Base-by-base conservation (phyloP, 2,113 vertebrate genomes). In the Astatoreochromis straeleni region DNA sequence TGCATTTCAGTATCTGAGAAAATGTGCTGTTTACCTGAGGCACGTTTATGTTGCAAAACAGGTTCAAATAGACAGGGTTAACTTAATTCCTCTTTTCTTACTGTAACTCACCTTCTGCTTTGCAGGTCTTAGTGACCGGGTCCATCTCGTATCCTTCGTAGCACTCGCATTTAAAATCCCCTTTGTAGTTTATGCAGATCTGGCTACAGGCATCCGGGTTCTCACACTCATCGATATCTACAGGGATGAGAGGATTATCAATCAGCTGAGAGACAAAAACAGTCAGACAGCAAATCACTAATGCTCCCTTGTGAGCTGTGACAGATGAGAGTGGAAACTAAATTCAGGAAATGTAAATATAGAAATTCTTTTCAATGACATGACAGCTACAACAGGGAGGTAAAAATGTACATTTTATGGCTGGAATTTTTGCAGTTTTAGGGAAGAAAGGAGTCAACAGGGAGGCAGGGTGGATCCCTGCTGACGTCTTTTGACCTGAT, bases 111-210 rank as follows among this genome's bases (percentile, higher is more conserved):
- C 98, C 98, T 80, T 97, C 97, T 7, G 98, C 98, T 92, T 99
- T 99, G 97, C 98, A 99, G 95, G 97, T 98, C 96, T 97, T 98
- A 63, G 97, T 97, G 70, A 97, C 95, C 0, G 97, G 96, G 92
- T 99, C 98, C 97, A 99, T 98, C 96, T 98, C 97, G 0, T 99
- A 99, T 53, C 98, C 98, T 68, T 98, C 97, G 57, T 98, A 96
- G 94, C 98, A 99, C 92, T 98, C 98, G 4, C 98, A 99, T 93
- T 99, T 99, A 94, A 97, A 99, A 95, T 98, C 98, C 12, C 98
- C 98, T 89, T 99, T 99, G 95, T 98, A 98, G 95, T 99, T 99
- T 95, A 98, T 97, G 95, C 98, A 99, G 96, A 98, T 98, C 95
- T 99, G 98, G 95, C 98, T 99, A 91, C 98, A 99, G 33, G 97